Evolutionary conservation across 2,113 vertebrate species (phyloP).

Genomic region (Nycticorax nycticorax): DNA sequence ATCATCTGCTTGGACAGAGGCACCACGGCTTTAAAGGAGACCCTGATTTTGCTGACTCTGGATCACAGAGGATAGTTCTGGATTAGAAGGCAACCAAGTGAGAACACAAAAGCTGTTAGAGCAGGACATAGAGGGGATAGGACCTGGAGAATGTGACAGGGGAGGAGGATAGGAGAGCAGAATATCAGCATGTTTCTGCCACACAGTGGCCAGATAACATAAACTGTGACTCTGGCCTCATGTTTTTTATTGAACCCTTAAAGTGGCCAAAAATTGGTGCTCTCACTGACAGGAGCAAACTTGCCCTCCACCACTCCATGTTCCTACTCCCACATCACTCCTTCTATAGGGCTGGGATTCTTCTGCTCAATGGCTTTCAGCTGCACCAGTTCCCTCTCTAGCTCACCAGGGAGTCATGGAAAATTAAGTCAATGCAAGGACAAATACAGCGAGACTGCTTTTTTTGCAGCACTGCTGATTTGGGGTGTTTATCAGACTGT

Average conservation of each 20-base stretch:
- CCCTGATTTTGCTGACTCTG: neutral
- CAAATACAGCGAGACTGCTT: neutral
- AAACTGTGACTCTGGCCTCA: neutral
- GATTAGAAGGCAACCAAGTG: neutral
- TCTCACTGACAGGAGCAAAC: neutral
- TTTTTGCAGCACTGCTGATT: neutral
- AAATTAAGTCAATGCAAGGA: neutral
- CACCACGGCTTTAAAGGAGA: neutral
- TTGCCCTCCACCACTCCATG: neutral
- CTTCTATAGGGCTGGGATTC: neutral
- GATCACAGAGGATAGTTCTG: neutral
- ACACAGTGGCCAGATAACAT: neutral
- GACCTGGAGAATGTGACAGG: neutral
- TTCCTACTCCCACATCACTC: rapidly evolving
- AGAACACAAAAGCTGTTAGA: neutral
- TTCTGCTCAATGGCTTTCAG: neutral
- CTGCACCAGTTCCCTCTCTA: neutral
- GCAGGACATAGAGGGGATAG: neutral
- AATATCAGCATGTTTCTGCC: neutral
- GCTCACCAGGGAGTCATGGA: neutral
- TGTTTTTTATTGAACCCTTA: neutral
- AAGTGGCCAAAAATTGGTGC: neutral
- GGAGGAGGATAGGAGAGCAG: neutral
- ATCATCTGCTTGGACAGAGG: neutral
- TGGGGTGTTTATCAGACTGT: neutral